Conservation (phyloP, 2,888 invertebrate genomes). For the Diplazon laetatorius region DNA sequence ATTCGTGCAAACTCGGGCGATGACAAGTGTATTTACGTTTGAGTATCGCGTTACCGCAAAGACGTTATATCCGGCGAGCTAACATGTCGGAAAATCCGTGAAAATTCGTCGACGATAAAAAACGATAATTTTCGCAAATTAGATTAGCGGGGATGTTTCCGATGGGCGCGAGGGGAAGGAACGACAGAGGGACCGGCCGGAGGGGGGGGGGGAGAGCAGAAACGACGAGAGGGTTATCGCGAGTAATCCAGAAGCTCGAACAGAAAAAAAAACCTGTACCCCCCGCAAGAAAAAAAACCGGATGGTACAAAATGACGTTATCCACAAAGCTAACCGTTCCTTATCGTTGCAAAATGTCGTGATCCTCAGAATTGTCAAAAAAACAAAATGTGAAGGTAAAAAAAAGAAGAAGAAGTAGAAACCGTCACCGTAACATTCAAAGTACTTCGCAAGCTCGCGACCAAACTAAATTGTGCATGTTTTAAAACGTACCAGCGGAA, state of each 20-base stretch:
- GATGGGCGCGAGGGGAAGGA: slow-evolving; percentile 47
- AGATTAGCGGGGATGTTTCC: slow-evolving; percentile 62
- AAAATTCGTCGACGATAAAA: slow-evolving; percentile 49
- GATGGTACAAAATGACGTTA: slow-evolving; percentile 49
- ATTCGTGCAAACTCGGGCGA: neutral
- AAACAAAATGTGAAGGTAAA: no score
- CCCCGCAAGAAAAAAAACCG: no score
- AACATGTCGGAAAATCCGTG: neutral
- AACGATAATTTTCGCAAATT: slow-evolving; percentile 51
- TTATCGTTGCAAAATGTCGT: neutral
- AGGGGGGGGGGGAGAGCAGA: slow-evolving; percentile 21
- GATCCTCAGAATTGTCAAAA: slow-evolving; percentile 11
- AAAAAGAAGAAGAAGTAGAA: neutral
- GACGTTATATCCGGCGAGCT: neutral
- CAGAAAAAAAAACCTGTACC: no score
- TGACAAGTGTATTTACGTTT: slow-evolving; percentile 10
- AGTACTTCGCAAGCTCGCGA: neutral
- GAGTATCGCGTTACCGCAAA: slow-evolving; percentile 21
- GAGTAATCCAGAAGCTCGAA: slow-evolving; percentile 9
- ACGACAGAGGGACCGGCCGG: neutral
- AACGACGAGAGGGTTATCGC: slow-evolving; percentile 14
- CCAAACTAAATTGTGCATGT: neutral
- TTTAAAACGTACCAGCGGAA: slow-evolving; percentile 23
- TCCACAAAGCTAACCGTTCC: slow-evolving; percentile 50
- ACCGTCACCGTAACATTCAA: neutral